These are phyloP conservation scores for Lophotis ruficrista DNA, from an alignment of 2,113 vertebrate species.

Conservation along the genomic window DNA sequence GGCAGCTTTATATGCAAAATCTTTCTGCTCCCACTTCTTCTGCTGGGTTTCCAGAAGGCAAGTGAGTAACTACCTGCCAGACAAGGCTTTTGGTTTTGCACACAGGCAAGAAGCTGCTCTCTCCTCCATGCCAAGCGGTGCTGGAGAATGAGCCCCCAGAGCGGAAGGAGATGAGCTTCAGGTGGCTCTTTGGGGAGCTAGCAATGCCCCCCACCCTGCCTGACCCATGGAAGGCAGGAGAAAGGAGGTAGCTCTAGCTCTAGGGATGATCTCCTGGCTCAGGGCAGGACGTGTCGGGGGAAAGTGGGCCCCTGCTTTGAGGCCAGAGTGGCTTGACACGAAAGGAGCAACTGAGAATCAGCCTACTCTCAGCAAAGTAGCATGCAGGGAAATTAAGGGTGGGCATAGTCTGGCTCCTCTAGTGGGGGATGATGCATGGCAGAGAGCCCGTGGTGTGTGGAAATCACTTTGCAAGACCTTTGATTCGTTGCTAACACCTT, in stretches of 20 bases:
- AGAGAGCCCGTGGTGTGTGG: accelerated
- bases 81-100: not conserved
- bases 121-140: not conserved
- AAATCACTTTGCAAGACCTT: not conserved
- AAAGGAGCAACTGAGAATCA: not conserved
- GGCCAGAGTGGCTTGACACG: not conserved
- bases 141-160: not conserved
- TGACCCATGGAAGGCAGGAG: not conserved
- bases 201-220: not conserved
- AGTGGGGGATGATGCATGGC: accelerated
- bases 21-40: not conserved
- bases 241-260: not conserved
- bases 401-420: not conserved
- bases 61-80: not conserved
- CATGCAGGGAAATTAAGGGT: not conserved
- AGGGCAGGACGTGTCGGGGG: accelerated
- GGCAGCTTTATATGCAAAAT: not conserved
- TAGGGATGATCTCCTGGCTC: not conserved
- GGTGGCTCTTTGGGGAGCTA: accelerated
- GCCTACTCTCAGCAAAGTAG: not conserved
- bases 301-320: not conserved
- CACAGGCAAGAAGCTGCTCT: not conserved
- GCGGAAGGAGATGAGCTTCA: not conserved
- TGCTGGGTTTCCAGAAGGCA: not conserved
- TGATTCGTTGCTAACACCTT: not conserved